Evolutionary conservation across 1,140 invertebrate genomes (phyloP).

Genomic region (Bactericera cockerelli): DNA sequence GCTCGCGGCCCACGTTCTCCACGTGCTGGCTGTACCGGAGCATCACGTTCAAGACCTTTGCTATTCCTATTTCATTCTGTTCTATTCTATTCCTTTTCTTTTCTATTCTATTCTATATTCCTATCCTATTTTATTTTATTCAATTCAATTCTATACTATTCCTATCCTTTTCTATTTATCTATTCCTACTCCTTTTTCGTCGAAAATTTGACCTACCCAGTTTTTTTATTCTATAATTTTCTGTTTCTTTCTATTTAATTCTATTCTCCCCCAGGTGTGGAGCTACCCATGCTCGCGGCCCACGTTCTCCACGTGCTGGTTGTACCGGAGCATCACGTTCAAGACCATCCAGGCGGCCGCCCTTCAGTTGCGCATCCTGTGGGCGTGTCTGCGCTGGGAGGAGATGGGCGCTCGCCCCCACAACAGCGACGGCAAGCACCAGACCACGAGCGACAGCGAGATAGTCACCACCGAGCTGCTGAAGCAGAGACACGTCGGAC

Average conservation of each 20-base stretch:
- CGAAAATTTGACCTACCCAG: no score
- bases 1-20: slow-evolving; percentile 81
- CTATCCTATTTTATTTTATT: no score
- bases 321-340: slow-evolving; percentile 73
- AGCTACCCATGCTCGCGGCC: slow-evolving; percentile 89
- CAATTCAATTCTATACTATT: no score
- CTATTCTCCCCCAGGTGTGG: slow-evolving; percentile 48
- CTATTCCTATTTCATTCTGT: no score
- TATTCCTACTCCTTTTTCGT: no score
- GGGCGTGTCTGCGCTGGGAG: slow-evolving; percentile 88
- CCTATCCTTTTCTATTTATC: no score
- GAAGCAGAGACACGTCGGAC: slow-evolving; percentile 73
- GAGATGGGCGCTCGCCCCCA: slow-evolving; percentile 52
- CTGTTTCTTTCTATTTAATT: no score
- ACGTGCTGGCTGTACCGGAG: slow-evolving; percentile 90
- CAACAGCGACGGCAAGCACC: slow-evolving; percentile 70
- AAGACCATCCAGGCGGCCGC: slow-evolving; percentile 67
- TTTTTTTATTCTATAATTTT: no score
- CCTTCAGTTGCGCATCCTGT: slow-evolving; percentile 79
- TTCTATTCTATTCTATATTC: no score
- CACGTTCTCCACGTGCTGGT: slow-evolving; percentile 87
- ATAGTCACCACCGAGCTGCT: slow-evolving; percentile 85
- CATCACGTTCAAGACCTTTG: slow-evolving; percentile 66
- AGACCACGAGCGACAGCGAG: slow-evolving; percentile 90
- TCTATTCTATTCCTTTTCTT: no score